These are phyloP conservation scores for Mayetiola destructor DNA, from an alignment of 2,888 invertebrate species.

Conservation along the genomic window DNA sequence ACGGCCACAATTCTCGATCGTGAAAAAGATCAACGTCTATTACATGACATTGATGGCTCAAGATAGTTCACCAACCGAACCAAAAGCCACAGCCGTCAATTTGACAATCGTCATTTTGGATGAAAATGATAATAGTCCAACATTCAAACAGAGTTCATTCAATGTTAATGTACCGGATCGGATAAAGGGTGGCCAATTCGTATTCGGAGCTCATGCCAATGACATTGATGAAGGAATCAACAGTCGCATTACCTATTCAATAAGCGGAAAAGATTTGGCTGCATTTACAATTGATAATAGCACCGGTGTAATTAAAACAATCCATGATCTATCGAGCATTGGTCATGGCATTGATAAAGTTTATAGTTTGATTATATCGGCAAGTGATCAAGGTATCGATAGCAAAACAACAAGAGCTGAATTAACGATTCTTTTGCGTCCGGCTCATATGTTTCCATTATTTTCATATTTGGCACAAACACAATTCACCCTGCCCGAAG, in stretches of 20 bases:
- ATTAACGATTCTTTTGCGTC: constrained; percentile 60
- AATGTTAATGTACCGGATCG: constrained; percentile 71
- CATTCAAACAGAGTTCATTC: constrained; percentile 58
- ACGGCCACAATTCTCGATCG: constrained; percentile 61
- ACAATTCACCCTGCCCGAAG: constrained; percentile 65
- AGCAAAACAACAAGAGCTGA: constrained; percentile 59
- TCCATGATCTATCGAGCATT: constrained; percentile 45
- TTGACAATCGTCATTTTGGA: constrained; percentile 65
- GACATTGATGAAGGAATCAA: constrained; percentile 74
- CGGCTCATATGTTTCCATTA: constrained; percentile 63
- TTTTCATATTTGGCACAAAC: constrained; percentile 56
- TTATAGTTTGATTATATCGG: constrained; percentile 60
- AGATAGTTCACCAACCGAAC: constrained; percentile 76
- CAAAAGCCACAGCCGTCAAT: constrained; percentile 67
- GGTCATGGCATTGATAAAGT: constrained; percentile 41
- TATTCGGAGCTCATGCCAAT: constrained; percentile 75
- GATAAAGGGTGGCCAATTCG: constrained; percentile 66
- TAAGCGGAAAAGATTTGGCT: constrained; percentile 62
- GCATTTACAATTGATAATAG: constrained; percentile 63
- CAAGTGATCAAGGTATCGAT: constrained; percentile 61
- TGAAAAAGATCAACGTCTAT: constrained; percentile 61
- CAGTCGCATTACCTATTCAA: constrained; percentile 62
- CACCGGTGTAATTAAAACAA: constrained; percentile 77
- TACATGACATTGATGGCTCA: constrained; percentile 73
- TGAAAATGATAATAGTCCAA: constrained; percentile 74